Conservation (phyloP, 2,113 vertebrate genomes). For the Apaloderma vittatum region DNA sequence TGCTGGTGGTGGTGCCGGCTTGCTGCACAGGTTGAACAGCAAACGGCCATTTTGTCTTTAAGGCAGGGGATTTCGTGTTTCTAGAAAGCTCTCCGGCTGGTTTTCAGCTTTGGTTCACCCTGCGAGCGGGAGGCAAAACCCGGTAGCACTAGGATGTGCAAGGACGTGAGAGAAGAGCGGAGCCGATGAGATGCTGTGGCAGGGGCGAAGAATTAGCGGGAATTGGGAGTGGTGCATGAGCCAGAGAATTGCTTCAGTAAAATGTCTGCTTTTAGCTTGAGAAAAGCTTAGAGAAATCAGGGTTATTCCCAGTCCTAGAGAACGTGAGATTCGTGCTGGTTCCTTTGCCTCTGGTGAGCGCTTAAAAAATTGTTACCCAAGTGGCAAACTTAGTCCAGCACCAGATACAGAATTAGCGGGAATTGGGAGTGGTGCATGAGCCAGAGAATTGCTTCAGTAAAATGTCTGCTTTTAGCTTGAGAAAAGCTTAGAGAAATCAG, state of each 20-base stretch:
- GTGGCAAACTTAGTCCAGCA: not conserved
- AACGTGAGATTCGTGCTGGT: not conserved
- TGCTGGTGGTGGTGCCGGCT: fast-evolving
- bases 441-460: not conserved
- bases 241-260: not conserved
- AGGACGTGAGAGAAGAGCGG: not conserved
- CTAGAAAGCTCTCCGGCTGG: fast-evolving
- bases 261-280: not conserved
- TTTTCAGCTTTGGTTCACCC: fast-evolving
- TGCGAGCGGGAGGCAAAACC: fast-evolving
- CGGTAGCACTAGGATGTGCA: fast-evolving
- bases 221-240: too few species aligned
- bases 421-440: too few species aligned
- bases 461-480: not conserved
- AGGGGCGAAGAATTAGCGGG: not conserved
- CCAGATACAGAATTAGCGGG: too few species aligned
- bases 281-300: not conserved
- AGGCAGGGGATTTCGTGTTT: fast-evolving
- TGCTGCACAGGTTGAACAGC: fast-evolving
- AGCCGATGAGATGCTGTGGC: fast-evolving
- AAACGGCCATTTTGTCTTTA: not conserved
- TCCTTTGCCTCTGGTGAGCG: not conserved
- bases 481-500: not conserved
- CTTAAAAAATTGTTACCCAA: not conserved
- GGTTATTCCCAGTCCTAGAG: too few species aligned